phyloP scores from a whole-genome alignment of 2,113 vertebrate species.

The Thermophis baileyi region DNA sequence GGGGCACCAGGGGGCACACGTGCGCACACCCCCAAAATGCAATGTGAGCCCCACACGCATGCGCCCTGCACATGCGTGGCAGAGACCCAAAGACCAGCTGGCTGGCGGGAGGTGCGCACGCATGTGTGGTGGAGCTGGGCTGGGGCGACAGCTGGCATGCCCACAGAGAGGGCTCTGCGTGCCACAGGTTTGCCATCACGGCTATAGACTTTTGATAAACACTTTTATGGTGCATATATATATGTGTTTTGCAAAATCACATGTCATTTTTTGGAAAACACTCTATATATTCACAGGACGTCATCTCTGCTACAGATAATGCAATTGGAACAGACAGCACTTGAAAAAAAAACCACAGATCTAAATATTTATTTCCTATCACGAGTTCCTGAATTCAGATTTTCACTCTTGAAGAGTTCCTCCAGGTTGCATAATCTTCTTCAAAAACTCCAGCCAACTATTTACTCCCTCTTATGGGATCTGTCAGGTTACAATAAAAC shows the following conservation, averaged over 20 bases:
- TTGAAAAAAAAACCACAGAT: not conserved
- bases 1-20: no score
- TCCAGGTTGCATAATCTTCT: not conserved
- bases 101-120: no score
- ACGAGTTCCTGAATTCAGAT: not conserved
- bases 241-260: not conserved
- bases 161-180: no score
- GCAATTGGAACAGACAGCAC: not conserved
- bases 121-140: no score
- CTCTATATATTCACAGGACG: accelerated
- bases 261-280: not conserved
- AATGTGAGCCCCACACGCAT: no score
- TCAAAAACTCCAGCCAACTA: not conserved
- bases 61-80: no score
- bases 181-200: no score
- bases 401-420: not conserved
- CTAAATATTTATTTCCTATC: not conserved
- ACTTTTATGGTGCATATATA: not conserved
- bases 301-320: not conserved
- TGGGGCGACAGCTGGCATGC: no score
- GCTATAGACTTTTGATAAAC: not conserved
- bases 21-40: no score
- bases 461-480: not conserved
- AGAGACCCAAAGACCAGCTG: no score
- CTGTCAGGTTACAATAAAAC: not conserved